Conservation (phyloP, 2,113 vertebrate species). For the Clarias macrocephalus region DNA sequence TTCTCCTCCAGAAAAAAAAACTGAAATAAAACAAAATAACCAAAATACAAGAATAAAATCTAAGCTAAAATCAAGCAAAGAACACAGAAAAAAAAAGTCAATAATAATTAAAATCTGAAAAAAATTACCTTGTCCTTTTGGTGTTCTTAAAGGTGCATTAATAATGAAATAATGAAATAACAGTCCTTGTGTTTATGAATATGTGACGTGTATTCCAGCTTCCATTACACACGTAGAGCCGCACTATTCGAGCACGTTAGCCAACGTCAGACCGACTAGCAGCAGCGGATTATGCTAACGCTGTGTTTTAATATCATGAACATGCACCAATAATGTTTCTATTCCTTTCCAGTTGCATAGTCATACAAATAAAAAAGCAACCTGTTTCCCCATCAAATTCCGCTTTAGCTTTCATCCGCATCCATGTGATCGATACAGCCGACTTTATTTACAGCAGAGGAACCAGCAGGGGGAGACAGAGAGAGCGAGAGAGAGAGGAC, state of each 20-base stretch:
- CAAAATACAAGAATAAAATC: too few relatives aligned
- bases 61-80: too few relatives aligned
- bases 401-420: slow-evolving; percentile 18
- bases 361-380: slow-evolving; percentile 56
- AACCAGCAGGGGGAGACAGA: slow-evolving; percentile 3
- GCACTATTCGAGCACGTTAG: background rate
- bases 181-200: background rate
- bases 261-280: slow-evolving; percentile 5
- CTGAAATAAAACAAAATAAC: too few relatives aligned
- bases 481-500: slow-evolving; percentile 21
- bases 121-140: background rate
- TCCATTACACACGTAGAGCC: slow-evolving; percentile 14
- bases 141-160: background rate
- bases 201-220: background rate
- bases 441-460: slow-evolving; percentile 29
- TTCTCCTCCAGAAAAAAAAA: too few relatives aligned
- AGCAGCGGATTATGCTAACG: slow-evolving; percentile 9
- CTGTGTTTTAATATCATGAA: slow-evolving; percentile 25
- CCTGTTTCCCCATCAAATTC: slow-evolving; percentile 43
- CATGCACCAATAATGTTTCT: slow-evolving; percentile 28
- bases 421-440: background rate
- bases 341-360: slow-evolving; percentile 65
- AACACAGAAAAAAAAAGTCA: too few relatives aligned
- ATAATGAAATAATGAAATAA: background rate
- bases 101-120: too few relatives aligned